phyloP scores from a whole-genome alignment of 2,113 vertebrate species.

The Alexandromys fortis region DNA sequence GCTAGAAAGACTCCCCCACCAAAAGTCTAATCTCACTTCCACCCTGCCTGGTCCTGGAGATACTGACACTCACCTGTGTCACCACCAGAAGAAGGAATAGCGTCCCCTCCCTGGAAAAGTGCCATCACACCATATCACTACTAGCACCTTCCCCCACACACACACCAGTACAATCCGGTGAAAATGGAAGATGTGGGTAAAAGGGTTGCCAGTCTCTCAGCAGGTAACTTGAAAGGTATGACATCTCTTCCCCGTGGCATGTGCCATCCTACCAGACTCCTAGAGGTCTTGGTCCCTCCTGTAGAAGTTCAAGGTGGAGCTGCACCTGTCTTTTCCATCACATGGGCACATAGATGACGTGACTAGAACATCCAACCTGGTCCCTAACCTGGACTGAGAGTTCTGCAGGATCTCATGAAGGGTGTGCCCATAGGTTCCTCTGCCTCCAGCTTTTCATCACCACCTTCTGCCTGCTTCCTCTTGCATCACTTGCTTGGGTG shows the following conservation, averaged over 20 bases:
- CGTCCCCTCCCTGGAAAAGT: not conserved
- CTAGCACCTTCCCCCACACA: too few species aligned
- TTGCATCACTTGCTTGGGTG: not conserved
- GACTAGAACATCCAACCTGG: not conserved
- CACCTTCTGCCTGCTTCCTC: not conserved
- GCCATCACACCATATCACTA: not conserved
- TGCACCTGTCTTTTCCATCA: not conserved
- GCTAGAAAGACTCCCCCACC: not conserved
- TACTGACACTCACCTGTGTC: not conserved
- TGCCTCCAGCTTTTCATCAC: not conserved
- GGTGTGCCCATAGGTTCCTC: not conserved
- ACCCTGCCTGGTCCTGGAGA: not conserved
- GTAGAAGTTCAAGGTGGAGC: not conserved
- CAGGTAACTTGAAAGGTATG: too few species aligned
- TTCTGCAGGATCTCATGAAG: not conserved
- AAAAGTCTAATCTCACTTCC: not conserved
- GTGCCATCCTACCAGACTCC: not conserved
- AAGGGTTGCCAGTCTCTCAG: not conserved
- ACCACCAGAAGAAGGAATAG: not conserved
- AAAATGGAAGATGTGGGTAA: not conserved
- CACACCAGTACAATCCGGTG: not conserved
- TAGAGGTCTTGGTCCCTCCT: not conserved
- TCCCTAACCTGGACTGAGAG: not conserved
- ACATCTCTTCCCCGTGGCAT: not conserved
- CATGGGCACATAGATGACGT: rapidly evolving